Evolutionary conservation across 2,797 vertebrate genomes (phyloP).

Genomic region (Spizella passerina): DNA sequence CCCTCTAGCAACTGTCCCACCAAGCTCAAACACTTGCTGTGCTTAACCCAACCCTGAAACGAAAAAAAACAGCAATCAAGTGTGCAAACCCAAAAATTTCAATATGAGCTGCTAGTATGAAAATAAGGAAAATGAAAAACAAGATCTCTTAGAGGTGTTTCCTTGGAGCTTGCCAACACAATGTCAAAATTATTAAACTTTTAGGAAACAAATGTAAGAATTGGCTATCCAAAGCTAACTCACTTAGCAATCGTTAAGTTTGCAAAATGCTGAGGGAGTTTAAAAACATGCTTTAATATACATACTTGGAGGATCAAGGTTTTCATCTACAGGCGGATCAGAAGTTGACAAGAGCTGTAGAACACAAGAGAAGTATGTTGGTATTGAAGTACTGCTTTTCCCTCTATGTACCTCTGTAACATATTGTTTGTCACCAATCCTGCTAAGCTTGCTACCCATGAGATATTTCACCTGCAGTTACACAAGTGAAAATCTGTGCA

Average conservation of each 20-base stretch:
- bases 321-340: slow-evolving; percentile 87
- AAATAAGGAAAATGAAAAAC: neutral
- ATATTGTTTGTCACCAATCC: neutral
- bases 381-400: neutral
- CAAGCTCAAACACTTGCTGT: neutral
- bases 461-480: neutral
- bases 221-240: neutral
- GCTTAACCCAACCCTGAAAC: neutral
- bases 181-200: neutral
- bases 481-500: neutral
- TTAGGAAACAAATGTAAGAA: neutral
- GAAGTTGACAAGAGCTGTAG: slow-evolving; percentile 90
- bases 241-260: neutral
- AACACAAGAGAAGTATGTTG: neutral
- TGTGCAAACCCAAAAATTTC: neutral
- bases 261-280: neutral
- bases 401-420: neutral
- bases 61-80: neutral
- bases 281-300: slow-evolving; percentile 35
- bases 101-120: neutral
- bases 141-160: neutral
- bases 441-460: neutral
- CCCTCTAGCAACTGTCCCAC: neutral
- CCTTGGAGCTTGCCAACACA: neutral
- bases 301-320: slow-evolving; percentile 89